Evolutionary conservation across 2,888 invertebrate genomes (phyloP).

Genomic region (Theodoxus fluviatilis): DNA sequence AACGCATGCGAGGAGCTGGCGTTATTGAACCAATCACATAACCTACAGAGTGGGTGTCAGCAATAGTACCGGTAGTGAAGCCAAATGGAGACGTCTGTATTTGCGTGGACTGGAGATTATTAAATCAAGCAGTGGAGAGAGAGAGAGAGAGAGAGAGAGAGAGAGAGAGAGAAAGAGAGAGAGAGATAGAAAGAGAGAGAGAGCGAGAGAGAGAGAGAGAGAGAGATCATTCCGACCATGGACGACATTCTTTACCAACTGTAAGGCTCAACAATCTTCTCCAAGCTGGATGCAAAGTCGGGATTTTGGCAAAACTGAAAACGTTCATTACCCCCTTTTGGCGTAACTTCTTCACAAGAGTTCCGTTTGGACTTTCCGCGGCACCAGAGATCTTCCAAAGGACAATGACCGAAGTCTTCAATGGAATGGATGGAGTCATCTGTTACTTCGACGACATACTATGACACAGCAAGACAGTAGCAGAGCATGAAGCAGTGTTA

Average conservation of each 20-base stretch:
- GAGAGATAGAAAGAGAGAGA: too few relatives aligned
- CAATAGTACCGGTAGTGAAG: slow-evolving; percentile 33
- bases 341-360: slow-evolving; percentile 23
- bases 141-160: too few relatives aligned
- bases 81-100: slow-evolving; percentile 30
- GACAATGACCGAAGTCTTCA: slow-evolving; percentile 23
- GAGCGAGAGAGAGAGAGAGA: too few relatives aligned
- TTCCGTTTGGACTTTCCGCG: slow-evolving; percentile 30
- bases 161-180: too few relatives aligned
- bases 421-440: neutral
- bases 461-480: too few relatives aligned
- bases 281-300: slow-evolving; percentile 26
- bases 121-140: slow-evolving; percentile 30
- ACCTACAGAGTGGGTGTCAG: slow-evolving; percentile 33
- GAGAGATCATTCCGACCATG: slow-evolving; percentile 32
- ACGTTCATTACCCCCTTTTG: slow-evolving; percentile 31
- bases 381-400: slow-evolving; percentile 34
- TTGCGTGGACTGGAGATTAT: slow-evolving; percentile 30
- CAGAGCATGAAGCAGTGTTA: too few relatives aligned
- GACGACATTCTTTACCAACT: slow-evolving; percentile 36
- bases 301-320: slow-evolving; percentile 28
- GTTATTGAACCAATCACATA: slow-evolving; percentile 32
- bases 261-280: slow-evolving; percentile 32
- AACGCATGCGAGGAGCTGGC: slow-evolving; percentile 29
- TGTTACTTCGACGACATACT: too few relatives aligned